These are phyloP conservation scores for Mus musculus DNA, from an alignment of 2,113 vertebrate genomes.

Conservation along the genomic window DNA sequence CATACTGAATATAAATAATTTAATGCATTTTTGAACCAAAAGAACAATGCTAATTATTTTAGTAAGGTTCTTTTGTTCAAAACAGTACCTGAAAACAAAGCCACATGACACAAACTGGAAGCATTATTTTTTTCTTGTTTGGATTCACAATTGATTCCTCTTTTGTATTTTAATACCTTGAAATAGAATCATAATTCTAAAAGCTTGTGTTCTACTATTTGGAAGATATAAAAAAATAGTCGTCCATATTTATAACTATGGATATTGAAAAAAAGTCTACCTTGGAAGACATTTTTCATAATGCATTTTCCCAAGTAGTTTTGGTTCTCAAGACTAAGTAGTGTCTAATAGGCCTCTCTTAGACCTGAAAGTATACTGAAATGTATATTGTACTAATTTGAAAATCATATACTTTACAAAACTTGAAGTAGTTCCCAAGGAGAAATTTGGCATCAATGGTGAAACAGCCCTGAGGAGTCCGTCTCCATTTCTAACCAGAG, in stretches of 20 bases:
- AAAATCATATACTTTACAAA: slow-evolving; percentile 60
- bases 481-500: slow-evolving; percentile 39
- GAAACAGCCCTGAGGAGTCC: neutral
- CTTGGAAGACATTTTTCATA: slow-evolving; percentile 79
- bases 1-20: slow-evolving; percentile 13
- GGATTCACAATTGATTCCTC: slow-evolving; percentile 74
- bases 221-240: slow-evolving; percentile 49
- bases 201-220: slow-evolving; percentile 50
- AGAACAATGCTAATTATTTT: slow-evolving; percentile 31
- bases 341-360: slow-evolving; percentile 68
- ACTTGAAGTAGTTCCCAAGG: neutral
- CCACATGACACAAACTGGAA: slow-evolving; percentile 71
- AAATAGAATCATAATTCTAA: slow-evolving; percentile 76
- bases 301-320: slow-evolving; percentile 76
- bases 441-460: neutral
- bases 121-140: slow-evolving; percentile 10
- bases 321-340: slow-evolving; percentile 80
- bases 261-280: slow-evolving; percentile 63
- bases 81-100: slow-evolving; percentile 48
- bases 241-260: slow-evolving; percentile 65
- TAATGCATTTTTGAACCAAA: slow-evolving; percentile 7
- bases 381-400: slow-evolving; percentile 58
- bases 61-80: slow-evolving; percentile 11
- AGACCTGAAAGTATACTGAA: slow-evolving; percentile 53
- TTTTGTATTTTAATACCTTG: slow-evolving; percentile 81